phyloP scores from a whole-genome alignment of 2,888 invertebrate genomes.

The Endotricha flammealis region DNA sequence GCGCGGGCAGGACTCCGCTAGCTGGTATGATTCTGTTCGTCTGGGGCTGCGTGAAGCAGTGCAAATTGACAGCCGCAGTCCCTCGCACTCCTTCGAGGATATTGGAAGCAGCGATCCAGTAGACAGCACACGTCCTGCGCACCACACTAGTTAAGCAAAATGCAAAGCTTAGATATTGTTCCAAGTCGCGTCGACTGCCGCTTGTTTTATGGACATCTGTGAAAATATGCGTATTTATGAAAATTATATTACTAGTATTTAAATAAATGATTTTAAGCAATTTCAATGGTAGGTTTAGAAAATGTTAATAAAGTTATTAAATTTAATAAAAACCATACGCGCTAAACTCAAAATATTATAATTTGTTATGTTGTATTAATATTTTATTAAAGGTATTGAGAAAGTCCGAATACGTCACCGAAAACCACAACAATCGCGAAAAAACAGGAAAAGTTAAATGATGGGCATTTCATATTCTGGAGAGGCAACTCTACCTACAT shows the following conservation, averaged over 20 bases:
- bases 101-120: conserved; percentile 93
- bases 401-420: no score
- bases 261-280: no score
- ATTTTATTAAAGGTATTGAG: no score
- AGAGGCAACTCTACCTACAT: no score
- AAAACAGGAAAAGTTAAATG: no score
- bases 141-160: conserved; percentile 68
- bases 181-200: not conserved
- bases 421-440: no score
- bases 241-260: not conserved
- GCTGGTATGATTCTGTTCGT: conserved; percentile 77
- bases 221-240: not conserved
- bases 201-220: conserved; percentile 1
- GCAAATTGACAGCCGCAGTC: conserved; percentile 95
- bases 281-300: no score
- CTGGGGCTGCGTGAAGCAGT: conserved; percentile 90
- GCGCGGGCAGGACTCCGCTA: conserved; percentile 75
- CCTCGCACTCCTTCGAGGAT: conserved; percentile 86
- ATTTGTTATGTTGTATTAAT: no score
- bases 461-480: no score
- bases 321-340: no score
- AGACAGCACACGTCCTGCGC: conserved; percentile 90
- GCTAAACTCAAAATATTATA: no score
- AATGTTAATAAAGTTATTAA: no score
- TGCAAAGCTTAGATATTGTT: conserved; percentile 7